Percentiles rank a stretch among this genome's conserved stretches.
These are phyloP conservation scores for Coracopsis vasa DNA, from an alignment of 2,113 vertebrate genomes.

Conservation along the genomic window DNA sequence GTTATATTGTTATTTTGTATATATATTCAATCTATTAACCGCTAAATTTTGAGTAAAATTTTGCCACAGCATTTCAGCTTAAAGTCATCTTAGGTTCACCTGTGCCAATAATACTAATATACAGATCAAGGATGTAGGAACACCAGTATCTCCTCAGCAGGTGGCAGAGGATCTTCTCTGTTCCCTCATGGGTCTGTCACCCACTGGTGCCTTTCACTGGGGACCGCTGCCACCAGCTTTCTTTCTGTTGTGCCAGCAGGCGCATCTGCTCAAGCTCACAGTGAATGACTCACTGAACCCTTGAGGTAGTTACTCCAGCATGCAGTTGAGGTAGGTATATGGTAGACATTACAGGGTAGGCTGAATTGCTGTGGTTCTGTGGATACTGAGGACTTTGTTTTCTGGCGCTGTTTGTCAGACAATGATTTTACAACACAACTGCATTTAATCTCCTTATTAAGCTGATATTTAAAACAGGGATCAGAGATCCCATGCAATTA, in stretches of 20 bases:
- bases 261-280: background rate
- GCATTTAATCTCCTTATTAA: background rate
- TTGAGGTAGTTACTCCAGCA: background rate
- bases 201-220: background rate
- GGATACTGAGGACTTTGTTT: background rate
- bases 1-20: background rate
- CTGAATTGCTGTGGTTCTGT: background rate
- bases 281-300: background rate
- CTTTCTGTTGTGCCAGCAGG: accelerated
- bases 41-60: background rate
- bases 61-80: background rate
- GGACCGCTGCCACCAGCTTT: background rate
- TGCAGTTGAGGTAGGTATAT: accelerated
- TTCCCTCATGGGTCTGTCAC: accelerated
- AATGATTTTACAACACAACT: background rate
- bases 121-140: background rate
- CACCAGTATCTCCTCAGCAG: background rate
- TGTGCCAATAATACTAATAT: background rate
- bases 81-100: background rate
- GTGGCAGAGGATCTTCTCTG: background rate
- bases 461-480: background rate
- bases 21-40: background rate
- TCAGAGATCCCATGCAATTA: background rate
- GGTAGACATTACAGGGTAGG: background rate
- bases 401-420: background rate